These are phyloP conservation scores for Rhodinocichla rosea DNA, from an alignment of 2,113 vertebrate species.

Conservation along the genomic window DNA sequence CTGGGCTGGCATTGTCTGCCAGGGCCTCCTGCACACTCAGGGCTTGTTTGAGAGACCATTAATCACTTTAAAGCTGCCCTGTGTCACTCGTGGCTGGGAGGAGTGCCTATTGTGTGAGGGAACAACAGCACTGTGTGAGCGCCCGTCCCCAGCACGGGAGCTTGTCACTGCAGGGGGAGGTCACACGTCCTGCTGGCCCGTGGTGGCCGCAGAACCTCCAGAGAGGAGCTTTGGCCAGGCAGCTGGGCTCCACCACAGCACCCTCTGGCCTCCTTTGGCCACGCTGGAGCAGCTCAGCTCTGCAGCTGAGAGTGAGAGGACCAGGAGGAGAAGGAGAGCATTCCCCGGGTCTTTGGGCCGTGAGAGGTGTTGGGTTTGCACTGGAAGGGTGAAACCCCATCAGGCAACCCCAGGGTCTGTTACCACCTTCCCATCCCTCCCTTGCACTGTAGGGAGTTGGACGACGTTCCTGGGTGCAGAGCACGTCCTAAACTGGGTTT, in stretches of 20 bases:
- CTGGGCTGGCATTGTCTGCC: constrained; percentile 18
- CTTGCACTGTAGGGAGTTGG: accelerated
- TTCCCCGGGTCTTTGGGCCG: accelerated
- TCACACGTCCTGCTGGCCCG: not conserved
- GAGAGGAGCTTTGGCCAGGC: accelerated
- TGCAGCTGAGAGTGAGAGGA: not conserved
- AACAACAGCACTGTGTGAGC: not conserved
- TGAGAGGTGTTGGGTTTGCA: not conserved
- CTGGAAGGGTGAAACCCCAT: not conserved
- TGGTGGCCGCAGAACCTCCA: accelerated
- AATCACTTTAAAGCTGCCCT: not conserved
- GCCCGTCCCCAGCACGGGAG: not conserved
- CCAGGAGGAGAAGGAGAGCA: not conserved
- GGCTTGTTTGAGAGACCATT: not conserved
- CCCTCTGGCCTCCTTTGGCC: accelerated
- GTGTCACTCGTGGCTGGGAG: not conserved
- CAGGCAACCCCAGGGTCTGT: accelerated
- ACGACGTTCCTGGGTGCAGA: accelerated
- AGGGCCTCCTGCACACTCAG: not conserved
- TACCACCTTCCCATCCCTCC: not conserved
- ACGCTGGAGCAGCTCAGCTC: accelerated
- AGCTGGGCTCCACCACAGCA: accelerated
- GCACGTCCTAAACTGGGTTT: not conserved
- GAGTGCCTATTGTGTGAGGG: not conserved
- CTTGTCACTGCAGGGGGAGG: not conserved